These are phyloP conservation scores for Ceraclea dissimilis DNA, from an alignment of 2,888 invertebrate genomes.

Conservation along the genomic window DNA sequence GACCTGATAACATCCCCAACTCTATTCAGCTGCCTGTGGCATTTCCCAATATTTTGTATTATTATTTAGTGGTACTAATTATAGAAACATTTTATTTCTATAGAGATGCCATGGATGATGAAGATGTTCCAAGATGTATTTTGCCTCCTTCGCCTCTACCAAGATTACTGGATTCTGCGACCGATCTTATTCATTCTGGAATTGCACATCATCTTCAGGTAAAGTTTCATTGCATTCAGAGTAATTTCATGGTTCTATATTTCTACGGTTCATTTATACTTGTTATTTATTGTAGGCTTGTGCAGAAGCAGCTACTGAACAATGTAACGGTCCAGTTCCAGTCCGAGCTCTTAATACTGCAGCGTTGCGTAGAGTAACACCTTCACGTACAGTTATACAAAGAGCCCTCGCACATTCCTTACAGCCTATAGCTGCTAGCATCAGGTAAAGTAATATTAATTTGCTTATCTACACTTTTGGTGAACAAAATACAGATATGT, in stretches of 20 bases:
- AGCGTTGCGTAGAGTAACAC: constrained; percentile 17
- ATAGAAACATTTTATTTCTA: neutral
- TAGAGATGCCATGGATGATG: constrained; percentile 20
- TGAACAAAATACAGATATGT: too few species aligned
- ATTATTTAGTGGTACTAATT: neutral
- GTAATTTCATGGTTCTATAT: too few species aligned
- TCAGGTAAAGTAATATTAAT: constrained; percentile 13
- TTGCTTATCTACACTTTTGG: too few species aligned
- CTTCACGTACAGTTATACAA: constrained; percentile 20
- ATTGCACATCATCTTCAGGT: constrained; percentile 60
- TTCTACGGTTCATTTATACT: too few species aligned
- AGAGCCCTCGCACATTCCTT: constrained; percentile 22
- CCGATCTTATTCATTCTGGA: constrained; percentile 52
- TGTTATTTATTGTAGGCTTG: constrained; percentile 16
- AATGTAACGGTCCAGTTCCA: constrained; percentile 11
- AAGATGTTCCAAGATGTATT: constrained; percentile 17
- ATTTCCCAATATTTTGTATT: too few species aligned
- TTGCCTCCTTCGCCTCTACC: constrained; percentile 23
- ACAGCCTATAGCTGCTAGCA: constrained; percentile 19
- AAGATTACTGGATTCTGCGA: constrained; percentile 21
- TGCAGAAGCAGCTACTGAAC: constrained; percentile 22
- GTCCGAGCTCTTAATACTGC: constrained; percentile 10
- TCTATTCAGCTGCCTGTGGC: too few species aligned
- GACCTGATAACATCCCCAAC: too few species aligned
- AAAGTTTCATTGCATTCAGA: constrained; percentile 23